Evolutionary conservation across 2,797 vertebrate species (phyloP).

Genomic region (Luscinia megarhynchos): DNA sequence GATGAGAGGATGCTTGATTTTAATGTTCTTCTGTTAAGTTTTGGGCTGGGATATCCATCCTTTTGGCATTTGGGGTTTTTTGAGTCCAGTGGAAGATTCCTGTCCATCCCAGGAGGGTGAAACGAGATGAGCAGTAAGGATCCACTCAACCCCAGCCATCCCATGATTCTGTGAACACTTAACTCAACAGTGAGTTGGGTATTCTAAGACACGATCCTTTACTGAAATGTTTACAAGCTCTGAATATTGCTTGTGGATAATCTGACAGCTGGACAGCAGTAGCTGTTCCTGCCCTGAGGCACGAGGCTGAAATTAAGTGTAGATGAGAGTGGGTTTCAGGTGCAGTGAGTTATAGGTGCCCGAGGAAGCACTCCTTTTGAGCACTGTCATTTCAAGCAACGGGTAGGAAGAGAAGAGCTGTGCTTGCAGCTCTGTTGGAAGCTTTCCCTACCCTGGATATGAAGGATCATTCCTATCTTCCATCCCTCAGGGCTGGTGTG

Average conservation of each 20-base stretch:
- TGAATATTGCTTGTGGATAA: no score
- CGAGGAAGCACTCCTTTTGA: background rate
- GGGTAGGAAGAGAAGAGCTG: background rate
- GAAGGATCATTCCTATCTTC: background rate
- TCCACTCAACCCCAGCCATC: background rate
- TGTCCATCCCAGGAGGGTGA: background rate
- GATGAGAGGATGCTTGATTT: background rate
- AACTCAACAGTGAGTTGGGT: fast-evolving
- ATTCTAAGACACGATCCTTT: background rate
- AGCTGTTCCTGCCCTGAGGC: background rate
- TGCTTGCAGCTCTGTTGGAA: background rate
- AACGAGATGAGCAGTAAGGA: background rate
- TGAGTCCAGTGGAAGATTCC: background rate
- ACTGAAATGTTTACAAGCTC: background rate
- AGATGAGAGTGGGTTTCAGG: background rate
- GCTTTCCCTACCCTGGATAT: background rate
- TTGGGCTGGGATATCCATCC: background rate
- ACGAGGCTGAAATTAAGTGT: background rate
- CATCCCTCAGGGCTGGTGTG: background rate
- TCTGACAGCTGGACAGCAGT: no score
- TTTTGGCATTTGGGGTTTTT: fast-evolving
- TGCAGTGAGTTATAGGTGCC: background rate
- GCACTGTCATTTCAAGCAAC: background rate
- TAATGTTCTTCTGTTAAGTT: background rate
- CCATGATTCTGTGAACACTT: background rate